A percentile compares a stretch with the other conserved stretches of the same genome.
phyloP scores from a whole-genome alignment of 1,140 invertebrate species.

The Bursaphelenchus mucronatus region DNA sequence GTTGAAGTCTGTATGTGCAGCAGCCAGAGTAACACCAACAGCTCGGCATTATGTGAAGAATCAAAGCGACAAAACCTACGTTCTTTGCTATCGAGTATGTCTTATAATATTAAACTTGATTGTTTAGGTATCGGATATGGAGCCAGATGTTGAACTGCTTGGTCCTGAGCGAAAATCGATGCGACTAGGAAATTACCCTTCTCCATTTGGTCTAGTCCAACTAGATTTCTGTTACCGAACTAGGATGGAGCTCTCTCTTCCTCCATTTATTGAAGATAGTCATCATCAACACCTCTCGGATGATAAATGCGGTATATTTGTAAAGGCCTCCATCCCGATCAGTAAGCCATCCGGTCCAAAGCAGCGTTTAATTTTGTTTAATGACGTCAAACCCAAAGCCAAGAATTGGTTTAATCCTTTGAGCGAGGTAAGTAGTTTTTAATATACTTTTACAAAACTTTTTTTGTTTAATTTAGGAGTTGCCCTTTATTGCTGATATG shows the following conservation, averaged over 20 bases:
- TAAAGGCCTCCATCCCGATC: slow-evolving; percentile 18
- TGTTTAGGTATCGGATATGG: slow-evolving; percentile 10
- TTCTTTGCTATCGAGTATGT: slow-evolving; percentile 14
- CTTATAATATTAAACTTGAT: not conserved
- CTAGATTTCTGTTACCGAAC: slow-evolving; percentile 19
- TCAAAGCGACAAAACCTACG: slow-evolving; percentile 18
- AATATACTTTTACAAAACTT: slow-evolving; percentile 5
- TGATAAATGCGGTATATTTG: slow-evolving; percentile 7
- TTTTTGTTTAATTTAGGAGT: slow-evolving; percentile 12
- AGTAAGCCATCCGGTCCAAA: slow-evolving; percentile 10
- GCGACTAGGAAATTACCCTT: slow-evolving; percentile 11
- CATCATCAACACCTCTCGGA: slow-evolving; percentile 5
- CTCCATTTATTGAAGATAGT: slow-evolving; percentile 4
- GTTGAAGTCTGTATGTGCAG: slow-evolving; percentile 18
- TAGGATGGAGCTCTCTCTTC: slow-evolving; percentile 16
- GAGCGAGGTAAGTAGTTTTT: not conserved
- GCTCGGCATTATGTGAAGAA: slow-evolving; percentile 7
- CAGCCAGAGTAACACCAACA: slow-evolving; percentile 14
- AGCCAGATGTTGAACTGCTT: slow-evolving; percentile 14
- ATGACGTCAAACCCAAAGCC: slow-evolving; percentile 14
- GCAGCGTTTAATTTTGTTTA: slow-evolving; percentile 11
- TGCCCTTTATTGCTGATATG: slow-evolving; percentile 19
- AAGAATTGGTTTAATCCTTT: slow-evolving; percentile 20
- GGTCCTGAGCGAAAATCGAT: slow-evolving; percentile 3
- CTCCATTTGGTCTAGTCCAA: slow-evolving; percentile 9